These are phyloP conservation scores for Caenorhabditis doughertyi DNA, from an alignment of 2,888 invertebrate species.

Conservation along the genomic window DNA sequence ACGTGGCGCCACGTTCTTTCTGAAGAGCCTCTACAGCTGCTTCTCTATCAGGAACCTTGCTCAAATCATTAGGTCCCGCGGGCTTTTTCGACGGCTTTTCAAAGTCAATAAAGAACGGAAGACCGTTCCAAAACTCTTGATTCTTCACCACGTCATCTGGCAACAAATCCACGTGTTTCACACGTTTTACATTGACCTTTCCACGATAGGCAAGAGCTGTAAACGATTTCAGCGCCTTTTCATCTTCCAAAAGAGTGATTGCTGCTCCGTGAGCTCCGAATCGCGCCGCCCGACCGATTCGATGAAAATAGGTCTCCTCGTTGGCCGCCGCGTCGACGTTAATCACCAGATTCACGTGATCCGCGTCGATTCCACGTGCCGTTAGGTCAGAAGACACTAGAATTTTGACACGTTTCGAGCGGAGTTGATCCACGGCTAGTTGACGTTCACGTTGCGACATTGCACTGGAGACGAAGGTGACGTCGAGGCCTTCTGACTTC, in stretches of 20 bases:
- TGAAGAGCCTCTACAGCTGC: slow-evolving; percentile 23
- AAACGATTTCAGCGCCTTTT: slow-evolving; percentile 40
- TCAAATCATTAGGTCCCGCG: slow-evolving; percentile 7
- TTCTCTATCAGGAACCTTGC: slow-evolving; percentile 44
- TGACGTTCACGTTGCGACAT: slow-evolving; percentile 90
- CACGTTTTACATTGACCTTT: slow-evolving; percentile 38
- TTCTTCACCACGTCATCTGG: slow-evolving; percentile 53
- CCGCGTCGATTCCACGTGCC: slow-evolving; percentile 95
- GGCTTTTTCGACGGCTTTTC: neutral
- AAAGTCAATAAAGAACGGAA: slow-evolving; percentile 39
- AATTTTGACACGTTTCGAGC: slow-evolving; percentile 90
- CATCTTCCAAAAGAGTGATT: slow-evolving; percentile 70
- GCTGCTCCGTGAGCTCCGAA: slow-evolving; percentile 86
- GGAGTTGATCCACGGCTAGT: slow-evolving; percentile 89
- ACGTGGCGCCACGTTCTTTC: slow-evolving; percentile 8
- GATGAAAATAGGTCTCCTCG: slow-evolving; percentile 91
- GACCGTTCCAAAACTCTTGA: slow-evolving; percentile 21
- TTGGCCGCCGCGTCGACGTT: slow-evolving; percentile 92
- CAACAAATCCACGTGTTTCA: slow-evolving; percentile 8
- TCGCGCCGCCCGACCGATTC: slow-evolving; percentile 95
- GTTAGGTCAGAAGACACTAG: slow-evolving; percentile 91
- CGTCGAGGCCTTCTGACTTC: slow-evolving; percentile 88
- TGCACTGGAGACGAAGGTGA: slow-evolving; percentile 89
- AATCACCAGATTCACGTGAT: slow-evolving; percentile 93
- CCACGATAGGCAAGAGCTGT: slow-evolving; percentile 52